These are phyloP conservation scores for Telenomus remus DNA, from an alignment of 1,140 invertebrate genomes.

Conservation along the genomic window DNA sequence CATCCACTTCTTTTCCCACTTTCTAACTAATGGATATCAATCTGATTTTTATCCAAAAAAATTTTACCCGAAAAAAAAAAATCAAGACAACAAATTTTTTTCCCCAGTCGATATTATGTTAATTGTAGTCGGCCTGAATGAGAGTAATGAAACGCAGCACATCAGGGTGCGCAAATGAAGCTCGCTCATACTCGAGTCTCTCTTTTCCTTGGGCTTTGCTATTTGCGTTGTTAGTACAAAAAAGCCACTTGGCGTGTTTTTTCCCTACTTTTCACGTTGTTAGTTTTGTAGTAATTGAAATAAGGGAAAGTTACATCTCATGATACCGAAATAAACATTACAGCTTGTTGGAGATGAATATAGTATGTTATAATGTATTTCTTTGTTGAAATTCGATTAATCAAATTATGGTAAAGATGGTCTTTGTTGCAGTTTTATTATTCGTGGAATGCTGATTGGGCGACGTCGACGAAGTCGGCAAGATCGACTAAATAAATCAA, in stretches of 20 bases:
- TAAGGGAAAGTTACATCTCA: not conserved
- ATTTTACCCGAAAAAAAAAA: too few species aligned
- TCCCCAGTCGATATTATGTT: too few species aligned
- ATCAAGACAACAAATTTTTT: too few species aligned
- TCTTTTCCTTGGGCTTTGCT: constrained; percentile 17
- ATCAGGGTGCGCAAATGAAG: constrained; percentile 22
- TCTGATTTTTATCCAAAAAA: too few species aligned
- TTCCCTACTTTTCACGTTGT: constrained; percentile 16
- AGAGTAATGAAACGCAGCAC: too few species aligned
- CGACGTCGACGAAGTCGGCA: constrained; percentile 15
- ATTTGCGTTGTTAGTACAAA: constrained; percentile 34
- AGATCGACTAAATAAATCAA: constrained; percentile 49
- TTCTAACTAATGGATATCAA: too few species aligned
- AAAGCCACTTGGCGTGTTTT: constrained; percentile 34
- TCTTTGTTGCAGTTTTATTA: not conserved
- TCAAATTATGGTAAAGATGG: too few species aligned
- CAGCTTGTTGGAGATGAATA: too few species aligned
- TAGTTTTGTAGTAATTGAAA: constrained; percentile 16
- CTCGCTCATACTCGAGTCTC: constrained; percentile 13
- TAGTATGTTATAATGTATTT: too few species aligned
- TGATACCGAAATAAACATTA: too few species aligned
- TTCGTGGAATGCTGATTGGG: constrained; percentile 1
- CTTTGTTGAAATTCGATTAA: too few species aligned
- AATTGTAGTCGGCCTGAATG: too few species aligned
- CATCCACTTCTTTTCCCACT: not conserved